Evolutionary conservation across 1,140 invertebrate species (phyloP), one percentile per base, ranked within the genome.

Genomic region (Solenopsis invicta): DNA sequence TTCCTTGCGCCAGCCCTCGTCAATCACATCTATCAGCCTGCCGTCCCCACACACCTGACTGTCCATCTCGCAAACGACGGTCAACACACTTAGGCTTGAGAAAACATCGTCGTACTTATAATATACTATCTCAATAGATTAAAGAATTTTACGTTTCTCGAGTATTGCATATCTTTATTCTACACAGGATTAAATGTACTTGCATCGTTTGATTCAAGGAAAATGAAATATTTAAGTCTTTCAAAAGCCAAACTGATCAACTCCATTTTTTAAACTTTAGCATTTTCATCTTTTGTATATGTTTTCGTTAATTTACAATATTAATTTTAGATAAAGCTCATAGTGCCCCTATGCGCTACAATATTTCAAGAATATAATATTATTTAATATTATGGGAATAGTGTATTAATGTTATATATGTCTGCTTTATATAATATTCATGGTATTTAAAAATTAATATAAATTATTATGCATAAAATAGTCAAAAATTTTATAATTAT

Each of bases 1-100:
- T 92, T 99, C 98, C 89, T 97, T 97, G 85, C 98, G 96, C 99
- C 99, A 99, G 90, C 97, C 96, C 88, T 98, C 97, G 94, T 99
- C 98, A 74, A 99, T 97, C 85, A 99, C 96, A 93, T 99, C 98
- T 89, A 98, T 96, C 74, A 99, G 96, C 86, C 97, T 96, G 88
- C 98, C 98, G 91, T 98, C 97, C 18, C 92, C 92, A 54, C 92
- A 96, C 90, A 95, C 95, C 96, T 97, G 96, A 94, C 96, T 96
- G 89, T 97, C 96, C 96, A 97, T 97, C 29, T 64, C 75, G 82
- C 59, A 75, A 87, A 82, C 29, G 54, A 74, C 21, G 48, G 21
- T 72, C 52, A 82, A 61, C 41, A 56, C 64, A 69, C 52, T 61
- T 56, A 74, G n/a, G 34, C 64, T 81, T 24, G 66, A 56, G n/a